Percentiles rank a stretch among this genome's conserved stretches.
Conservation (phyloP, 2,888 invertebrate genomes). For the Bembecia ichneumoniformis region DNA sequence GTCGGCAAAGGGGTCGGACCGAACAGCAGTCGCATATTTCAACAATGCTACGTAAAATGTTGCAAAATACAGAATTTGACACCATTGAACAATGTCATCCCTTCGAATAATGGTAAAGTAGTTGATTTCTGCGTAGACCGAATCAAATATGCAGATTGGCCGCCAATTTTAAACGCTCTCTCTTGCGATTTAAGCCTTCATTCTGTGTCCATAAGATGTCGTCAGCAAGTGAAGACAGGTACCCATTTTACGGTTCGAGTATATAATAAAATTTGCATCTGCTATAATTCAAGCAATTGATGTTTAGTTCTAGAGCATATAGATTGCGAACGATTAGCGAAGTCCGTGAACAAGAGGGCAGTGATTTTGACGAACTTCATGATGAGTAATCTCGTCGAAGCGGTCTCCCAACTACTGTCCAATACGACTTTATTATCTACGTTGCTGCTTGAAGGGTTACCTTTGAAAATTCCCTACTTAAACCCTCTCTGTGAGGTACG, state of each 20-base stretch:
- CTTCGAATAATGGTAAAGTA: slow-evolving; percentile 59
- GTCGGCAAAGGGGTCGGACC: slow-evolving; percentile 54
- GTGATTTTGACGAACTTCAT: slow-evolving; percentile 80
- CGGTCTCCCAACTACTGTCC: slow-evolving; percentile 74
- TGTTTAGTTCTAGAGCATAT: slow-evolving; percentile 61
- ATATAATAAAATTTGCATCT: background rate
- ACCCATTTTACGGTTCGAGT: background rate
- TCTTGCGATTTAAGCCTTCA: slow-evolving; percentile 80
- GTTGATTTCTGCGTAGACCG: slow-evolving; percentile 83
- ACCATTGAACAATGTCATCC: slow-evolving; percentile 48
- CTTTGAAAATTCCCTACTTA: slow-evolving; percentile 77
- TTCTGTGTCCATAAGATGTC: slow-evolving; percentile 77
- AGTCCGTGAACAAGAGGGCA: slow-evolving; percentile 74
- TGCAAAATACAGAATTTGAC: slow-evolving; percentile 64
- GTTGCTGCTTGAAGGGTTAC: slow-evolving; percentile 80
- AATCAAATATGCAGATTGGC: slow-evolving; percentile 83
- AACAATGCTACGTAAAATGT: slow-evolving; percentile 64
- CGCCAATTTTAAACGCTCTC: slow-evolving; percentile 80
- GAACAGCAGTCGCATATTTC: slow-evolving; percentile 59
- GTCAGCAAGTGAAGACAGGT: slow-evolving; percentile 61
- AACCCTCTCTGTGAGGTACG: slow-evolving; percentile 71
- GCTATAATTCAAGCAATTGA: background rate
- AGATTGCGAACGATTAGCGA: slow-evolving; percentile 72
- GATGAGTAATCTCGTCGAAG: slow-evolving; percentile 76
- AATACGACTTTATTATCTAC: slow-evolving; percentile 74